Conservation (phyloP, 2,797 vertebrate species). For the Alauda arvensis region DNA sequence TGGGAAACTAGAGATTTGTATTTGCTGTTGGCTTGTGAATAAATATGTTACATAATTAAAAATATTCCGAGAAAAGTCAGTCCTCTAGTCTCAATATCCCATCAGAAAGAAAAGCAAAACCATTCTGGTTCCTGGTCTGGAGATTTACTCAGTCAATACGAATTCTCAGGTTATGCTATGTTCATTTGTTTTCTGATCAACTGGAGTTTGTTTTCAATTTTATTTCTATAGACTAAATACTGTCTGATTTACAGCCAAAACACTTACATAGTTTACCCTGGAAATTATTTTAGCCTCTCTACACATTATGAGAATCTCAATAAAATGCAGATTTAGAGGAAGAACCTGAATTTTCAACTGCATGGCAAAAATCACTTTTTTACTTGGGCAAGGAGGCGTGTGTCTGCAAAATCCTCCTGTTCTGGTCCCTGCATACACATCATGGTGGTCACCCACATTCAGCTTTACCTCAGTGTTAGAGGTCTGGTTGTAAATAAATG, state of each 20-base stretch:
- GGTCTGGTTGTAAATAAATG: background rate
- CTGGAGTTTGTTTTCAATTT: background rate
- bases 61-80: background rate
- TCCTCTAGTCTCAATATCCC: background rate
- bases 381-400: rapidly evolving
- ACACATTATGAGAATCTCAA: background rate
- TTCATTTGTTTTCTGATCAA: background rate
- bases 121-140: background rate
- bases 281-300: background rate
- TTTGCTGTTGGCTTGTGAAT: background rate
- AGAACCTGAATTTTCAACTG: background rate
- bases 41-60: background rate
- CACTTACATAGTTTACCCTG: background rate
- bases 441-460: rapidly evolving
- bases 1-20: background rate
- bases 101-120: background rate
- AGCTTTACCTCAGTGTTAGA: background rate
- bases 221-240: background rate
- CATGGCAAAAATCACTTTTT: background rate
- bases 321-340: background rate
- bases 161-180: background rate
- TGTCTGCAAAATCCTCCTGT: background rate
- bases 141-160: background rate
- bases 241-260: background rate
- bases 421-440: rapidly evolving